These are phyloP conservation scores for Macrocentrus cingulum DNA, from an alignment of 1,140 invertebrate genomes.

Conservation along the genomic window DNA sequence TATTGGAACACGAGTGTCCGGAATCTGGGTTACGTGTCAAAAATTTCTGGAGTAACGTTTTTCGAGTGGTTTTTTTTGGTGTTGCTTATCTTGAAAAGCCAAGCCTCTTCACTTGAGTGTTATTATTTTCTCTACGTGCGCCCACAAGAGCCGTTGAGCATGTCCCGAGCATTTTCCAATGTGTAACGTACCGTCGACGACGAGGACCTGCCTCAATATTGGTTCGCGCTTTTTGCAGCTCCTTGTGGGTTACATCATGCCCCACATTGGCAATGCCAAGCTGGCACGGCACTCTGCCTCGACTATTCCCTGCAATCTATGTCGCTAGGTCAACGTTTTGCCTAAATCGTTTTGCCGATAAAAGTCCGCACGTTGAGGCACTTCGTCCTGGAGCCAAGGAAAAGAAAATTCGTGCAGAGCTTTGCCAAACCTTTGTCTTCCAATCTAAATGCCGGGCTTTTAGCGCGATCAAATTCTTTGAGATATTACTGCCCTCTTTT, in stretches of 20 bases:
- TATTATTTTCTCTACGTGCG: constrained; percentile 13
- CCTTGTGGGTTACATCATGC: neutral
- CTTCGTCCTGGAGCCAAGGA: constrained; percentile 3
- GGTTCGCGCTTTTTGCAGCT: constrained; percentile 7
- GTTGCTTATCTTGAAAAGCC: neutral
- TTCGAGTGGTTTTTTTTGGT: neutral
- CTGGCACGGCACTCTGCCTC: constrained; percentile 1
- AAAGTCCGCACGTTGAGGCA: constrained; percentile 13
- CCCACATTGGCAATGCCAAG: neutral
- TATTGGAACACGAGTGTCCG: neutral
- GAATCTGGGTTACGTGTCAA: constrained; percentile 27
- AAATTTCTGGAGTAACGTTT: constrained; percentile 14
- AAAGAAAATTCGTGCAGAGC: neutral
- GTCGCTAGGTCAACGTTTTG: constrained; percentile 18
- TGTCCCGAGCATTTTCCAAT: constrained; percentile 12
- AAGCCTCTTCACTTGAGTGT: neutral
- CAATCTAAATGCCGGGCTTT: too few relatives aligned
- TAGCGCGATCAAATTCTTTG: too few relatives aligned
- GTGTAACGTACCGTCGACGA: constrained; percentile 13
- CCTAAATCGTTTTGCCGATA: constrained; percentile 20
- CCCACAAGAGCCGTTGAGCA: constrained; percentile 7
- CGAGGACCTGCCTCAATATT: constrained; percentile 20
- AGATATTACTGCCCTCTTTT: too few relatives aligned
- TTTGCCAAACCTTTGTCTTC: too few relatives aligned
- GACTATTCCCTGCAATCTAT: constrained; percentile 18